Evolutionary conservation across 2,888 invertebrate species (phyloP), one percentile per base, ranked within the genome.

Genomic region (Rhagium mordax): DNA sequence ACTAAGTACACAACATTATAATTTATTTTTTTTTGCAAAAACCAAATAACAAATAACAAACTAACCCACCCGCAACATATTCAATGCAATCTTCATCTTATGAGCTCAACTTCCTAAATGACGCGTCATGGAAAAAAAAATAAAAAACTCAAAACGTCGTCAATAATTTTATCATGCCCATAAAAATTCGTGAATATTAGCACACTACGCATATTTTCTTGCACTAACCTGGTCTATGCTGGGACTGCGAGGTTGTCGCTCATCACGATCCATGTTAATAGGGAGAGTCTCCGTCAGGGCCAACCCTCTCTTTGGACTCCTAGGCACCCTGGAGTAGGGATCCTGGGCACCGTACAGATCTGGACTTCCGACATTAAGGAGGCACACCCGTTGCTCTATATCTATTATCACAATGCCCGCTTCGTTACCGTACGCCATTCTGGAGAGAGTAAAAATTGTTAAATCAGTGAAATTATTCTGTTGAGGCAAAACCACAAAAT

Each of bases 351-450:
- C 96, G 91, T 98, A 98, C 81, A 99, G 92, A 88, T 98, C 97
- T 82, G 95, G 94, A 81, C 97, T 95, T 80, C 95, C 94, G 88
- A 97, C 92, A 89, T 96, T 97, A 81, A 95, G 90, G 85, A 98
- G 92, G 88, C 95, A 95, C 79, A 93, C 91, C 90, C 96, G 96
- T 89, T 98, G 97, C 86, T 96, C 92, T 88, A 96, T 94, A 91
- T 99, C 99, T 86, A 98, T 93, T 89, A 99, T 94, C 87, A 97
- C 97, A 87, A 99, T 91, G 83, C 98, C 98, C 84, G 95, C 94
- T 89, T 98, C 98, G 88, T 97, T 98, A 84, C 98, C 98, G 91
- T 98, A 98, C 85, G 98, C 96, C 94, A 99, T 92, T 87, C 98
- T 98, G 89, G 18, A 1, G 7, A 65, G 55, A 21, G 15, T 20